These are phyloP conservation scores for Lasaia peninsularis DNA, from an alignment of 1,140 invertebrate species.

Conservation along the genomic window DNA sequence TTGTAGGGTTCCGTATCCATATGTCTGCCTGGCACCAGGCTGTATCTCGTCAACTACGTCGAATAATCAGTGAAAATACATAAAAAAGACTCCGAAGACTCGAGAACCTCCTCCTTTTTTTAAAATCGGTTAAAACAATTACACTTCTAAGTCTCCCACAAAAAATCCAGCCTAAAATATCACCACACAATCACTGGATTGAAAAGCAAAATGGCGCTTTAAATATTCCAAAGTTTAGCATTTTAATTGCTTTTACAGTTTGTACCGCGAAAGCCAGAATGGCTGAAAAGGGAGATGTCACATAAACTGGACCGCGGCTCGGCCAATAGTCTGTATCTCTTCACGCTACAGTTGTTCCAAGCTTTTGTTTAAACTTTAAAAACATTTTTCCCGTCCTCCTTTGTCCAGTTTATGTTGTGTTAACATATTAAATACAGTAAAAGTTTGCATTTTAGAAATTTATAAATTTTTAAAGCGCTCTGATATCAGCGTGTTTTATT, in stretches of 20 bases:
- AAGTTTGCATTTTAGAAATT: not conserved
- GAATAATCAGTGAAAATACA: too few relatives aligned
- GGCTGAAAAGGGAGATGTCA: not conserved
- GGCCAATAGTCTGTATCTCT: conserved; percentile 20
- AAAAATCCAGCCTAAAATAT: not conserved
- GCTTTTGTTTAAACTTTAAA: conserved; percentile 23
- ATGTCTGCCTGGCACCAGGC: too few relatives aligned
- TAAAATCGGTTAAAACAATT: not conserved
- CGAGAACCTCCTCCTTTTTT: too few relatives aligned
- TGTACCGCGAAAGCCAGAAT: not conserved
- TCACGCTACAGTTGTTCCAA: conserved; percentile 20
- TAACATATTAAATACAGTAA: not conserved
- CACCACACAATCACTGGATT: not conserved
- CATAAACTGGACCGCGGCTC: conserved; percentile 14
- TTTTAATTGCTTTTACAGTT: conserved; percentile 11
- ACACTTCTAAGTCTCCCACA: not conserved
- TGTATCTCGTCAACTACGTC: too few relatives aligned
- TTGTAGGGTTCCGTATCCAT: too few relatives aligned
- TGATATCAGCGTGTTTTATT: too few relatives aligned
- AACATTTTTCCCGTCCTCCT: conserved; percentile 5
- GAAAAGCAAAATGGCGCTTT: not conserved
- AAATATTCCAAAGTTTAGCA: conserved; percentile 9
- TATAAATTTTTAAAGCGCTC: not conserved
- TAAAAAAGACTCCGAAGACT: too few relatives aligned
- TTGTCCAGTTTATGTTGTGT: not conserved